A percentile compares a stretch with the other conserved stretches of the same genome.
Conservation (phyloP, 2,888 invertebrate genomes). For the Coremacera marginata region DNA sequence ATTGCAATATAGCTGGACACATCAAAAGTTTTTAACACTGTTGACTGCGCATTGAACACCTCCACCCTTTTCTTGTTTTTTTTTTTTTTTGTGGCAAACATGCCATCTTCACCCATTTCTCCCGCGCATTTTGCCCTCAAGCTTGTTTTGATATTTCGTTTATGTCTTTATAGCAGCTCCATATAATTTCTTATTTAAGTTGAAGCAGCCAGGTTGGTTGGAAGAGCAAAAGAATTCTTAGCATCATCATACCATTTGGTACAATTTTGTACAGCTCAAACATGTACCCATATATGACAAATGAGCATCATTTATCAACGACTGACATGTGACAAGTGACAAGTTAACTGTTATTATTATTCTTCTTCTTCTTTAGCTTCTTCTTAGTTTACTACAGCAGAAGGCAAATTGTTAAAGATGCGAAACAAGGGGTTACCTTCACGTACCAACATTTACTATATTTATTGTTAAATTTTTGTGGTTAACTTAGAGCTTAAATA, state of each 20-base stretch:
- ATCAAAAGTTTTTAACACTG: constrained; percentile 28
- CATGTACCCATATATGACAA: constrained; percentile 55
- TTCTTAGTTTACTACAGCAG: background rate
- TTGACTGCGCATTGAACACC: background rate
- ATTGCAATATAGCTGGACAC: background rate
- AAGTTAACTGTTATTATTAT: constrained; percentile 61
- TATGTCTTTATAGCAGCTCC: background rate
- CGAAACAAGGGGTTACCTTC: too few species aligned
- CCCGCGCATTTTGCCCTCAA: too few species aligned
- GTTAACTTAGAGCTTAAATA: background rate
- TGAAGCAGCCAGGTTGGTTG: background rate
- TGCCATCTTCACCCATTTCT: background rate
- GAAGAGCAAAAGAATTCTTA: background rate
- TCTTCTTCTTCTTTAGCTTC: constrained; percentile 35
- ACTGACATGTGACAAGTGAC: constrained; percentile 61
- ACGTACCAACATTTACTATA: background rate
- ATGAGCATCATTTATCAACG: constrained; percentile 62
- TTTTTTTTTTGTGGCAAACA: background rate
- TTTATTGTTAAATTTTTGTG: background rate
- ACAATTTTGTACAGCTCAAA: background rate
- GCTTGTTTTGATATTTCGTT: background rate
- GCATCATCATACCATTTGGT: background rate
- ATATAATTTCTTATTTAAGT: constrained; percentile 1
- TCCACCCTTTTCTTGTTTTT: background rate
- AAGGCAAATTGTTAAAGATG: background rate